These are phyloP conservation scores for Tipula confusa DNA, from an alignment of 2,888 invertebrate genomes.

Conservation along the genomic window DNA sequence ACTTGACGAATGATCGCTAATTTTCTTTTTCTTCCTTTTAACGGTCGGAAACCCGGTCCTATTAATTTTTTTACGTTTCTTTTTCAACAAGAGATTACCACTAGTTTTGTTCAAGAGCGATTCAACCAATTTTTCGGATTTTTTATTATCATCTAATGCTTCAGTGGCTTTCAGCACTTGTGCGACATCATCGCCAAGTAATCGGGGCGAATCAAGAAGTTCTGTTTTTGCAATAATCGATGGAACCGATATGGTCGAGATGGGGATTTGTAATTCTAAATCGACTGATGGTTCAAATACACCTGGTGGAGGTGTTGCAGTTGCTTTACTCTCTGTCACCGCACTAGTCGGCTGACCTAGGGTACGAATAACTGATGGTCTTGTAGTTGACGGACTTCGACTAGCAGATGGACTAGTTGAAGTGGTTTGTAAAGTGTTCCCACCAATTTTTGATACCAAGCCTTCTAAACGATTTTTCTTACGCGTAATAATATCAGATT, in stretches of 20 bases:
- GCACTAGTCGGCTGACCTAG: neutral
- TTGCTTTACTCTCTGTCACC: conserved; percentile 32
- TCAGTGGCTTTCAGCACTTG: conserved; percentile 33
- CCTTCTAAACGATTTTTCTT: conserved; percentile 63
- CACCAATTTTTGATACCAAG: conserved; percentile 56
- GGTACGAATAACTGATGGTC: conserved; percentile 27
- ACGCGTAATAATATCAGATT: conserved; percentile 57
- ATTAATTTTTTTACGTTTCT: conserved; percentile 72
- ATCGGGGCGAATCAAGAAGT: conserved; percentile 48
- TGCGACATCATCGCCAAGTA: conserved; percentile 34
- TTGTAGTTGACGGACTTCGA: conserved; percentile 14
- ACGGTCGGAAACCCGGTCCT: conserved; percentile 83
- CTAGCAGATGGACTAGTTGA: neutral
- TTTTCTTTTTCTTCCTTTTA: conserved; percentile 73
- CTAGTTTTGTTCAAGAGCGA: conserved; percentile 47
- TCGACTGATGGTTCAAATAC: conserved; percentile 67
- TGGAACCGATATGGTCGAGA: conserved; percentile 53
- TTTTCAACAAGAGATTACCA: conserved; percentile 49
- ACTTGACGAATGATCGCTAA: conserved; percentile 37
- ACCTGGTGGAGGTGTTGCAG: conserved; percentile 56
- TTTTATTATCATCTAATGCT: conserved; percentile 38
- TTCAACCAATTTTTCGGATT: conserved; percentile 44
- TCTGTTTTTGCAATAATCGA: conserved; percentile 51
- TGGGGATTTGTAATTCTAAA: conserved; percentile 62
- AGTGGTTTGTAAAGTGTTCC: conserved; percentile 39